Percentiles rank a stretch among this genome's conserved stretches.
Conservation (phyloP, 2,888 invertebrate species). For the Eilema griseolum region DNA sequence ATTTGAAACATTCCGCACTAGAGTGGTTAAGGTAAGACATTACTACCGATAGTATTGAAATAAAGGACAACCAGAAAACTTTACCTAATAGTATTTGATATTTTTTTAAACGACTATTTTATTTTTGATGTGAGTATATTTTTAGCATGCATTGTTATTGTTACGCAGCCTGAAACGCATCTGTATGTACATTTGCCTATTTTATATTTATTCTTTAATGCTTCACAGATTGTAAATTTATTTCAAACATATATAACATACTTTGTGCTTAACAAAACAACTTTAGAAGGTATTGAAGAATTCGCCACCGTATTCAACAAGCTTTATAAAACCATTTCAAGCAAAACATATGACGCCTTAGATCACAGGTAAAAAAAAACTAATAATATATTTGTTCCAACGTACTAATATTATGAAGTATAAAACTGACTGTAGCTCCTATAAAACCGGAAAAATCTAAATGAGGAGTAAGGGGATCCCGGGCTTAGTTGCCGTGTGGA, state of each 20-base stretch:
- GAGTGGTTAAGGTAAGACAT: conserved; percentile 89
- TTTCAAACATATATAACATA: conserved; percentile 91
- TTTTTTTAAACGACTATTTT: background rate
- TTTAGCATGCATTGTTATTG: too few relatives aligned
- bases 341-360: conserved; percentile 92
- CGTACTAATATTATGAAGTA: background rate
- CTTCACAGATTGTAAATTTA: conserved; percentile 90
- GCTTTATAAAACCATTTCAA: conserved; percentile 89
- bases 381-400: background rate
- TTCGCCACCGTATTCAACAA: conserved; percentile 90
- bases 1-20: conserved; percentile 92
- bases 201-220: background rate
- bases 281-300: conserved; percentile 93
- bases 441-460: too few relatives aligned
- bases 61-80: background rate
- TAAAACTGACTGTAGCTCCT: too few relatives aligned
- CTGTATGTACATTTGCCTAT: background rate
- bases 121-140: too few relatives aligned
- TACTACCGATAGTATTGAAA: background rate
- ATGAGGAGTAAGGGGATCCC: too few relatives aligned
- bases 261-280: conserved; percentile 91
- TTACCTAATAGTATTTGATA: background rate
- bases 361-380: conserved; percentile 89
- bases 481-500: too few relatives aligned
- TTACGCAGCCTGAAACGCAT: background rate